These are phyloP conservation scores for Apotomis capreana DNA, from an alignment of 2,888 invertebrate species.

Conservation along the genomic window DNA sequence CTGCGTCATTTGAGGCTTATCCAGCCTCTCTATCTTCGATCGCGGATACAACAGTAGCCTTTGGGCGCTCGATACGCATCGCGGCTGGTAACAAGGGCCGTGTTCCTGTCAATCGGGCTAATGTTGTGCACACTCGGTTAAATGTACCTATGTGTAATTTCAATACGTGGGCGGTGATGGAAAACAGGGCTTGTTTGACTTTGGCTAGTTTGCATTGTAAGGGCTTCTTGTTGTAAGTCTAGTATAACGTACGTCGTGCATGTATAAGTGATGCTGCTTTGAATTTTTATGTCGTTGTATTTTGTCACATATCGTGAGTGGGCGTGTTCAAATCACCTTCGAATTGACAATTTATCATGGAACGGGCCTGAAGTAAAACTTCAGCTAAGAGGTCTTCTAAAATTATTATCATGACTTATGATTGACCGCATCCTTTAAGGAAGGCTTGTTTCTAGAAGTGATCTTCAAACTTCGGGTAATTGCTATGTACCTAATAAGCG, in stretches of 20 bases:
- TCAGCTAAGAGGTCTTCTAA: too few relatives aligned
- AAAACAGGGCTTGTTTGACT: conserved; percentile 22
- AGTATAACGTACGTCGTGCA: conserved; percentile 1
- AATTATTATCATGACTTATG: too few relatives aligned
- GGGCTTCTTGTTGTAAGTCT: conserved; percentile 5
- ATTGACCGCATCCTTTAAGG: too few relatives aligned
- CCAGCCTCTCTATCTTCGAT: conserved; percentile 54
- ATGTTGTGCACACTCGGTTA: conserved; percentile 62
- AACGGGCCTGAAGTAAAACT: too few relatives aligned
- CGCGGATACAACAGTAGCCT: conserved; percentile 74
- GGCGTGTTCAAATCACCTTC: too few relatives aligned
- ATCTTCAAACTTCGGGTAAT: too few relatives aligned
- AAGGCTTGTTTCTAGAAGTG: too few relatives aligned
- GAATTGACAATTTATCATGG: too few relatives aligned
- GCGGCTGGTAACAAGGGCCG: conserved; percentile 75
- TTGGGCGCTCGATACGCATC: conserved; percentile 79
- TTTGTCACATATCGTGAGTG: background rate
- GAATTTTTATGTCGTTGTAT: background rate
- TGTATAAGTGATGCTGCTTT: conserved; percentile 4
- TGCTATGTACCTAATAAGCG: too few relatives aligned
- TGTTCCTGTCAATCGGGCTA: conserved; percentile 80
- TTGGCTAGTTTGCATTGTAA: conserved; percentile 22
- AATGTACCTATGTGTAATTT: conserved; percentile 43
- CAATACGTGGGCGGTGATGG: conserved; percentile 39
- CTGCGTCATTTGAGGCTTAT: conserved; percentile 44